A percentile compares a stretch with the other conserved stretches of the same genome.
phyloP scores from a whole-genome alignment of 2,113 vertebrate genomes.

The Phainopepla nitens region DNA sequence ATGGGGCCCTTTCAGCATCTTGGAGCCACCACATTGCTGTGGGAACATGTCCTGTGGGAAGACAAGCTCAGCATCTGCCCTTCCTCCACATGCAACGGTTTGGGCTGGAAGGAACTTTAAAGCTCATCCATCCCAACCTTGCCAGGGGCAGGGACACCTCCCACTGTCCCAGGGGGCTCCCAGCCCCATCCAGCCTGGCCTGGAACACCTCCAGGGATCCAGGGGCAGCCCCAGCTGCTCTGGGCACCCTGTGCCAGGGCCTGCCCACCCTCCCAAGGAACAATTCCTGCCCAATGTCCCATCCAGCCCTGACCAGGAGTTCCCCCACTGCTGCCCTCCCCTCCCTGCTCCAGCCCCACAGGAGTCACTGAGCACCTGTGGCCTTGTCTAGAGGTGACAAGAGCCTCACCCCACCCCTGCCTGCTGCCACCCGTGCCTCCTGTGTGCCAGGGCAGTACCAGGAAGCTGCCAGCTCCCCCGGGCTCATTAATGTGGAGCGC shows the following conservation, averaged over 20 bases:
- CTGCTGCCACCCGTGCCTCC: background rate
- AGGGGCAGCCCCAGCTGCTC: background rate
- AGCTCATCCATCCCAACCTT: background rate
- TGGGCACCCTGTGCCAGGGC: background rate
- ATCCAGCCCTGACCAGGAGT: background rate
- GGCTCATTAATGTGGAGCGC: conserved; percentile 23
- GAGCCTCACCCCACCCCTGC: background rate
- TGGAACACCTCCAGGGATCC: background rate
- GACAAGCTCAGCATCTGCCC: background rate
- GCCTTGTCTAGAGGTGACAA: background rate
- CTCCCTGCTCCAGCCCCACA: rapidly evolving
- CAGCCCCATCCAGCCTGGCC: rapidly evolving
- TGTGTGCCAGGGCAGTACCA: background rate
- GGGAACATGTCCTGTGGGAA: background rate
- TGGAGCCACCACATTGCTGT: background rate
- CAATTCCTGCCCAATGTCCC: background rate
- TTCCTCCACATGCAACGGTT: background rate
- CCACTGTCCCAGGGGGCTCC: background rate
- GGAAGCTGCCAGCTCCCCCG: background rate
- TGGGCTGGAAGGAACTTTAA: background rate
- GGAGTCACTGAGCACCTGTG: background rate
- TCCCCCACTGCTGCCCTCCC: background rate
- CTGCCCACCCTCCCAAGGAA: background rate
- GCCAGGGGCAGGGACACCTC: background rate
- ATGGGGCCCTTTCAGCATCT: background rate